phyloP scores from a whole-genome alignment of 2,888 invertebrate genomes.

The Lamellibrachia satsuma region DNA sequence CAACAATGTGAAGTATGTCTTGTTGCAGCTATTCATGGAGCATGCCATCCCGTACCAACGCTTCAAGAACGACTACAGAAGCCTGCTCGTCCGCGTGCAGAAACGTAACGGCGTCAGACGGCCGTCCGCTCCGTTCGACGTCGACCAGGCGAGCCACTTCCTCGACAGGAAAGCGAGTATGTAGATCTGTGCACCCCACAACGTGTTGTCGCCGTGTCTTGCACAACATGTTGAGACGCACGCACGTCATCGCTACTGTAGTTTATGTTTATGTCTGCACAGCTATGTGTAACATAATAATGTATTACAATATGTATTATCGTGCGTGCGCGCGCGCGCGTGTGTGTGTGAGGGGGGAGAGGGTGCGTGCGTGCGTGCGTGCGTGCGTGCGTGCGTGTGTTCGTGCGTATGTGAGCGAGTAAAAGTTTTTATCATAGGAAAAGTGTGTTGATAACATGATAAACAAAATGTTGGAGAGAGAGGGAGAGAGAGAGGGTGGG shows the following conservation, averaged over 20 bases:
- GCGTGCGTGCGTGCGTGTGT: too few species aligned
- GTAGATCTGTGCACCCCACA: background rate
- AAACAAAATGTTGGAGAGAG: background rate
- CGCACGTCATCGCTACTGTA: background rate
- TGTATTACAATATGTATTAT: too few species aligned
- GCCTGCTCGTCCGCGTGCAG: background rate
- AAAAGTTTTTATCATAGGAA: background rate
- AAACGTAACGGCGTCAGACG: slow-evolving; percentile 9
- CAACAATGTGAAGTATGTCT: background rate
- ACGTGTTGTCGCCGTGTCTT: background rate
- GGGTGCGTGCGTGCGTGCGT: too few species aligned
- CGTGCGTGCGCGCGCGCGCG: too few species aligned
- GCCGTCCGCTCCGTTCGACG: background rate
- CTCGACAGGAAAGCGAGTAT: slow-evolving; percentile 17
- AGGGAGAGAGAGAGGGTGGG: too few species aligned
- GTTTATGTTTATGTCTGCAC: too few species aligned
- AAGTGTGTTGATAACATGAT: background rate
- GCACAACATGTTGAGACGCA: background rate
- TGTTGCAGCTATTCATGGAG: background rate
- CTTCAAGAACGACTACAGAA: background rate
- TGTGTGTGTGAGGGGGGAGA: too few species aligned
- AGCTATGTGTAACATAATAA: too few species aligned
- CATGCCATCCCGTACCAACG: background rate
- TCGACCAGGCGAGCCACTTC: background rate
- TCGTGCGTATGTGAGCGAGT: background rate